phyloP scores from a whole-genome alignment of 2,888 invertebrate species.

The Cylloceria caligata region DNA sequence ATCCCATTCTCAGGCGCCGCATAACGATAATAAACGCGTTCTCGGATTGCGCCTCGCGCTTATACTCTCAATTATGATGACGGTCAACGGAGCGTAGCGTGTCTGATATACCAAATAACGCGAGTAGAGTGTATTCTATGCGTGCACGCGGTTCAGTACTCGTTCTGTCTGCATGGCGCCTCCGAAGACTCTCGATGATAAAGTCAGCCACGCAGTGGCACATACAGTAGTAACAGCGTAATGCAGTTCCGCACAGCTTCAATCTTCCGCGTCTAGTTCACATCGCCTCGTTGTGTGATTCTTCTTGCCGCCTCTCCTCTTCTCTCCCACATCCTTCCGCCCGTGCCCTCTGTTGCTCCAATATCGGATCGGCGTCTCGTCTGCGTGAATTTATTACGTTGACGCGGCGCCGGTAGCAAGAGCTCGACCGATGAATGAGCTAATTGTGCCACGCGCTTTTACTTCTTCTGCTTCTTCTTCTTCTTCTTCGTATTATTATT shows the following conservation, averaged over 20 bases:
- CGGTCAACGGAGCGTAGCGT: slow-evolving; percentile 63
- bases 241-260: slow-evolving; percentile 36
- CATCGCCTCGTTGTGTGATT: slow-evolving; percentile 34
- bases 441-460: slow-evolving; percentile 77
- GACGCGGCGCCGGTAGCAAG: slow-evolving; percentile 65
- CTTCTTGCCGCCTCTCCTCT: slow-evolving; percentile 34
- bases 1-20: slow-evolving; percentile 49
- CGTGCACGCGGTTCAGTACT: slow-evolving; percentile 47
- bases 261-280: slow-evolving; percentile 32
- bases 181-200: slow-evolving; percentile 57
- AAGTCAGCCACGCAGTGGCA: slow-evolving; percentile 38
- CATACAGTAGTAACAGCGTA: slow-evolving; percentile 16
- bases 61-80: slow-evolving; percentile 64
- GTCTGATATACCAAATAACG: slow-evolving; percentile 57
- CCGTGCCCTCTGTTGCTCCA: slow-evolving; percentile 62
- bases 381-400: slow-evolving; percentile 72
- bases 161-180: slow-evolving; percentile 63
- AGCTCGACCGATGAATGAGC: slow-evolving; percentile 79
- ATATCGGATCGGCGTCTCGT: slow-evolving; percentile 69
- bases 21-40: slow-evolving; percentile 65
- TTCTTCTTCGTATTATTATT: slow-evolving; percentile 34
- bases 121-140: slow-evolving; percentile 38
- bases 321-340: slow-evolving; percentile 47
- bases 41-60: slow-evolving; percentile 51
- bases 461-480: slow-evolving; percentile 53